Conservation (phyloP, 2,888 invertebrate genomes). For the Kryphioiulus occultus region DNA sequence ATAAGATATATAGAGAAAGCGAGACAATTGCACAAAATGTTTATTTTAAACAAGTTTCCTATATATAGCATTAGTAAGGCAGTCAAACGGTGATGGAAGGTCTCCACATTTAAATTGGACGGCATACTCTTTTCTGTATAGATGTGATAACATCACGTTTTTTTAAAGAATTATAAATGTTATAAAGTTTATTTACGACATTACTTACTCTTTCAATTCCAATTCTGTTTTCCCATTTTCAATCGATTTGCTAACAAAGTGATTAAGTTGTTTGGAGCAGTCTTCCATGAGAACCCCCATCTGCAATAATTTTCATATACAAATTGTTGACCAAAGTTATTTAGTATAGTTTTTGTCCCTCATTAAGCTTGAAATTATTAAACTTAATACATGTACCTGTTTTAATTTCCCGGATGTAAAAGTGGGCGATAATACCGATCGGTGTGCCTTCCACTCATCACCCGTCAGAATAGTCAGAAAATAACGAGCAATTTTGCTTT, state of each 20-base stretch:
- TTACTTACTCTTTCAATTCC: conserved; percentile 20
- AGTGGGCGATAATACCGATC: conserved; percentile 49
- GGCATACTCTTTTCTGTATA: too few species aligned
- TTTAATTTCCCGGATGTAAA: conserved; percentile 53
- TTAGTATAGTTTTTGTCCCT: too few species aligned
- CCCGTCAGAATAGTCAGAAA: conserved; percentile 35
- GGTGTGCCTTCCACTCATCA: conserved; percentile 49
- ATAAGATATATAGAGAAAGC: too few species aligned
- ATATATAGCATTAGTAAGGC: too few species aligned
- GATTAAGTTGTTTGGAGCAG: neutral
- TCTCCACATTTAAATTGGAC: too few species aligned
- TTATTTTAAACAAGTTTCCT: too few species aligned
- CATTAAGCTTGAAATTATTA: too few species aligned
- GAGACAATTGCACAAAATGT: too few species aligned
- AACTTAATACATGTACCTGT: too few species aligned
- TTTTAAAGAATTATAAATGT: neutral
- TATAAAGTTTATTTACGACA: neutral
- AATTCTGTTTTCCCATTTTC: neutral
- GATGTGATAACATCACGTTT: too few species aligned
- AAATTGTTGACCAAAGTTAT: too few species aligned
- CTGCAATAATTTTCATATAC: neutral
- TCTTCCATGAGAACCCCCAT: conserved; percentile 43
- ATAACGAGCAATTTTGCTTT: neutral
- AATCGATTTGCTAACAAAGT: neutral
- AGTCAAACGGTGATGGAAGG: too few species aligned